phyloP scores from a whole-genome alignment of 2,113 vertebrate genomes.

The Rhinopomastus cyanomelas region DNA sequence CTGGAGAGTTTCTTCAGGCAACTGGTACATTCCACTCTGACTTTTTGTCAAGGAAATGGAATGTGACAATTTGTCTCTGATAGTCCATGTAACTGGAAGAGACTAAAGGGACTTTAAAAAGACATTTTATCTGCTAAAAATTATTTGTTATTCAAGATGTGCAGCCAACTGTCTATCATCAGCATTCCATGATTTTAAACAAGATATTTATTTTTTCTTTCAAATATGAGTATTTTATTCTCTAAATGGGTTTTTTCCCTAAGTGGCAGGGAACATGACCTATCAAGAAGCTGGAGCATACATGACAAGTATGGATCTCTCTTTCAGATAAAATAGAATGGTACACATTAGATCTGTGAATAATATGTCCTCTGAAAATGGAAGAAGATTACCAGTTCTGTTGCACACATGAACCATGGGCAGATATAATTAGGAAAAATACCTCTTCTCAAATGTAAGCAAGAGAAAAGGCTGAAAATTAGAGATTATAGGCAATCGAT shows the following conservation, averaged over 20 bases:
- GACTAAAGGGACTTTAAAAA: background rate
- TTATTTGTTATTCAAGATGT: background rate
- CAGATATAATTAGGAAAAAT: background rate
- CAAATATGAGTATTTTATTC: background rate
- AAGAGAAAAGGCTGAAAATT: background rate
- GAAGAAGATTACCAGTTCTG: background rate
- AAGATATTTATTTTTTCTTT: background rate
- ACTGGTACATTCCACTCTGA: background rate
- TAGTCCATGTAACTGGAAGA: background rate
- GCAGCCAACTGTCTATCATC: background rate
- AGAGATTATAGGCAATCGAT: background rate
- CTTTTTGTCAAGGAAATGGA: background rate
- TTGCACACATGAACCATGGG: background rate
- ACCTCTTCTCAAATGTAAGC: background rate
- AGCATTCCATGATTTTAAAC: background rate
- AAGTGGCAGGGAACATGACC: background rate
- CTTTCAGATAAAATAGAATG: background rate
- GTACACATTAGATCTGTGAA: fast-evolving
- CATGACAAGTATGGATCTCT: background rate
- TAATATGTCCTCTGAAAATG: background rate
- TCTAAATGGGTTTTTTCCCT: background rate
- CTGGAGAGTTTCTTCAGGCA: background rate
- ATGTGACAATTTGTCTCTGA: background rate
- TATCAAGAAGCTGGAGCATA: background rate
- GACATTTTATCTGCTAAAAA: background rate